phyloP scores from a whole-genome alignment of 2,113 vertebrate genomes.

The Panthera tigris region DNA sequence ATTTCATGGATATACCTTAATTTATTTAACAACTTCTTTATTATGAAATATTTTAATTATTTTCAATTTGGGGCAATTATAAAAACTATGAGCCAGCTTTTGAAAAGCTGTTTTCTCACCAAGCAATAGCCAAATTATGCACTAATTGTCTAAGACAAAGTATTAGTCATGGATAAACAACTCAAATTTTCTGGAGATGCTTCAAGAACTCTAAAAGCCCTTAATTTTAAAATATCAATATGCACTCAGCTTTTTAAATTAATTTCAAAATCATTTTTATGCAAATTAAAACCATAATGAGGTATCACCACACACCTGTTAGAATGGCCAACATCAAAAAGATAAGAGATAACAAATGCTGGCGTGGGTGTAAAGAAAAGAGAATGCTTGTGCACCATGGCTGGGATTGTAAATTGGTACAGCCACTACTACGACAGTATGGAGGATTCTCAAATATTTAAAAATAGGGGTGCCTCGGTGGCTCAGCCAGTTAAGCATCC shows the following conservation, averaged over 20 bases:
- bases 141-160: neutral
- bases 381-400: neutral
- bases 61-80: neutral
- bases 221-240: neutral
- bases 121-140: neutral
- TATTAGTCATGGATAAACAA: neutral
- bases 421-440: neutral
- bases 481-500: too few relatives aligned
- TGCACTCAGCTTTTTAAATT: neutral
- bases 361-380: neutral
- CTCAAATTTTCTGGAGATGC: neutral
- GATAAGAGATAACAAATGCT: neutral
- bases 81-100: neutral
- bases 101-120: neutral
- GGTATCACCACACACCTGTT: neutral
- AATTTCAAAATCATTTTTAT: neutral
- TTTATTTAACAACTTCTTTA: neutral
- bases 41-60: neutral
- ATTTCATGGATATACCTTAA: neutral
- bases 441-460: neutral
- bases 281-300: neutral
- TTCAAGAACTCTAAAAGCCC: neutral
- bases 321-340: neutral
- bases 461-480: neutral
- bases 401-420: neutral